phyloP scores from a whole-genome alignment of 2,888 invertebrate genomes.

The Chrysolina haemoptera region DNA sequence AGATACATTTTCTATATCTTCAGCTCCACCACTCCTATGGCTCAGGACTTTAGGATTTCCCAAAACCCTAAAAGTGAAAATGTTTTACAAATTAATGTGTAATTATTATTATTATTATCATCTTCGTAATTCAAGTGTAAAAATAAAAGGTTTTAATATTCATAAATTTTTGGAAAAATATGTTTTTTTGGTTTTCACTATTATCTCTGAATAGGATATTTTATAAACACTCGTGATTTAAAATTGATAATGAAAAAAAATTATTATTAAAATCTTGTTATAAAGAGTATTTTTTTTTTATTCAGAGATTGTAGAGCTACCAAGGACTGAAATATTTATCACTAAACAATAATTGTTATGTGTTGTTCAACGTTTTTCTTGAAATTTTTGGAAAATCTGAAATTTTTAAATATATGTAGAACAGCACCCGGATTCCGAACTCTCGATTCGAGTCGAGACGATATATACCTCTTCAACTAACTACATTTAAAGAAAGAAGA shows the following conservation, averaged over 20 bases:
- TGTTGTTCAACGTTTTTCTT: no score
- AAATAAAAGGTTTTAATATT: neutral
- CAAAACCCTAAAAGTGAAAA: no score
- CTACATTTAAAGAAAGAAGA: no score
- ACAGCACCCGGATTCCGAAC: no score
- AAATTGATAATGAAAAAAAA: neutral
- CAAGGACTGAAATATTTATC: neutral
- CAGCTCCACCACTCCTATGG: neutral
- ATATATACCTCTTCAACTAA: no score
- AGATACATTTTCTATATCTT: neutral
- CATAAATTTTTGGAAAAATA: conserved; percentile 3
- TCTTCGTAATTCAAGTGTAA: neutral
- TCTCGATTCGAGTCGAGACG: no score
- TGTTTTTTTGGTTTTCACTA: neutral
- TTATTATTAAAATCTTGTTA: no score
- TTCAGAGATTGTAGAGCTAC: no score
- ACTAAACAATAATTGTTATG: neutral
- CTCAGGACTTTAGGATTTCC: neutral
- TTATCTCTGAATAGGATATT: neutral
- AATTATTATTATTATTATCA: neutral
- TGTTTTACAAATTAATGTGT: no score
- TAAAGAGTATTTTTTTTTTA: no score
- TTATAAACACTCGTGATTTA: neutral
- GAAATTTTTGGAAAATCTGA: no score
- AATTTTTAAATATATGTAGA: no score